Base-by-base conservation (phyloP, 1,140 invertebrate genomes). In the Brachionus rubens region DNA sequence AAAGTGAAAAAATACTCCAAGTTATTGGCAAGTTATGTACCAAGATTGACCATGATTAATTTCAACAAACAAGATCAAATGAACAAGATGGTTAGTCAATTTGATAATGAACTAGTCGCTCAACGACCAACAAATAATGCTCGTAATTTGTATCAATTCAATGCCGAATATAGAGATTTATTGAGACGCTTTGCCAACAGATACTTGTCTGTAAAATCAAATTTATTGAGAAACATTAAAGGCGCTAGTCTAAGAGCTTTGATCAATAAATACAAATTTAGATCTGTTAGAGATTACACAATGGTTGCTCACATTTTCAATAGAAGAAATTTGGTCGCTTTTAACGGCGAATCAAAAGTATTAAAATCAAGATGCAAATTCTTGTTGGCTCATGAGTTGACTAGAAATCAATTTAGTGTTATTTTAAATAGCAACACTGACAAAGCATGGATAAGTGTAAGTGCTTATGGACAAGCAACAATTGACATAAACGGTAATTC, bases 91-190 rank as follows among this genome's bases (percentile, higher is more conserved):
- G 68, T 46, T 7, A 50, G 26, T 12, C 19, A 33, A 26, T 72
- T 50, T 40, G 50, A 54, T 41, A 72, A 72, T 24, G 50, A 50
- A 24, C 12, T 72, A 21, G 36, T 72, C 14, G 43, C 46, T 7
- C 6, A 19, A 33, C 19, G 46, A 24, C 68, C 50, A 0, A 9
- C 40, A 5, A 30, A 72, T 12, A 50, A 72, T 14, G 43, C 68
- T 12, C 43, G 46, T 4, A 72, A 48, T 50, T 40, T 72, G 9
- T 72, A 72, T 30, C 68, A 72, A 52, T 72, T 72, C 0, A 72
- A 72, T 54, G 50, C 46, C 30, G 68, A 72, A 50, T 72, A 72
- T 48, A 72, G 68, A 72, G 68, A 48, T 40, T 24, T 3, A 7
- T 28, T 65, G 16, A 65, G 59, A 43, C 5, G 41, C 12, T 40